A percentile compares a stretch with the other conserved stretches of the same genome.
These are phyloP conservation scores for Mycteria americana DNA, from an alignment of 2,797 vertebrate genomes.

Conservation along the genomic window DNA sequence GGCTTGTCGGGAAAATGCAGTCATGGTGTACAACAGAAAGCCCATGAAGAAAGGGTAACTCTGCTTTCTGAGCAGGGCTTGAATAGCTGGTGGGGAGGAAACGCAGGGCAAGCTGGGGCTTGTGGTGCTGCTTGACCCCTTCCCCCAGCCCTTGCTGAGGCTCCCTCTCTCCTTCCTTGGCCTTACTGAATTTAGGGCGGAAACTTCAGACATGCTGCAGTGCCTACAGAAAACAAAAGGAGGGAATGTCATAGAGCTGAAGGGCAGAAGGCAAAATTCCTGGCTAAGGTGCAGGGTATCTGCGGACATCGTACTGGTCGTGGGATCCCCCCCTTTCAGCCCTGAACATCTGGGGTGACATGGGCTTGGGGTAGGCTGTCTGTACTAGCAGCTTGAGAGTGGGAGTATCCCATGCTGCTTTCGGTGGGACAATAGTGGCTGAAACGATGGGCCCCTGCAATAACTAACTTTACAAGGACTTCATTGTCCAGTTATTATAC, in stretches of 20 bases:
- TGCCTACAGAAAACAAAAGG: not conserved
- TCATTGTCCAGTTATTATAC: not conserved
- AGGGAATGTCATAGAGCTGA: not conserved
- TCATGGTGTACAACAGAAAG: not conserved
- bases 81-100: not conserved
- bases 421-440: not conserved
- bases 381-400: not conserved
- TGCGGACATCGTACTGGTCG: accelerated
- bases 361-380: not conserved
- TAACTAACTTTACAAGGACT: not conserved
- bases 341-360: not conserved
- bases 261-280: not conserved
- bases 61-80: not conserved
- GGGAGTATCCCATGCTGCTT: not conserved
- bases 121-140: not conserved
- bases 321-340: not conserved
- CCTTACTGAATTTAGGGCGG: not conserved
- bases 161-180: not conserved
- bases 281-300: not conserved
- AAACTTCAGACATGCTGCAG: not conserved
- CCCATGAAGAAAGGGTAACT: not conserved
- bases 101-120: not conserved
- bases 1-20: not conserved
- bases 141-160: not conserved
- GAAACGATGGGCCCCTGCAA: not conserved